These are phyloP conservation scores for Psittacula echo DNA, from an alignment of 2,797 vertebrate species.

Conservation along the genomic window DNA sequence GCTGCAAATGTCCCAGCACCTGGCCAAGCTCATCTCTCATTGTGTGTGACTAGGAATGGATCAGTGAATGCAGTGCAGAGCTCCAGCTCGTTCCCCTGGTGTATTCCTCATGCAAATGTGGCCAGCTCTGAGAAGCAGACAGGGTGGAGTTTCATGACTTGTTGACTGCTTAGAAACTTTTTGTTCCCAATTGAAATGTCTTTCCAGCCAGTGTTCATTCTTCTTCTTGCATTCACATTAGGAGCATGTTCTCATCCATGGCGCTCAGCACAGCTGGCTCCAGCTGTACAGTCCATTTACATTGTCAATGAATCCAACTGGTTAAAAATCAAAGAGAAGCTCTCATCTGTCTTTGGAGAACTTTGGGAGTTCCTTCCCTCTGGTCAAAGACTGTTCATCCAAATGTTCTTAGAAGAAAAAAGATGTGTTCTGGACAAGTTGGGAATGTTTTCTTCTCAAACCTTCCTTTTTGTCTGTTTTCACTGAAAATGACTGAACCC, in stretches of 20 bases:
- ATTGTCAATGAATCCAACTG: not conserved
- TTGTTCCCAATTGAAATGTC: not conserved
- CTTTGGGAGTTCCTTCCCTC: not conserved
- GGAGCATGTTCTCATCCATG: not conserved
- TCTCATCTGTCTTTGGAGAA: not conserved
- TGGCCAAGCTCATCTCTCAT: not conserved
- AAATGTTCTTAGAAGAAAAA: not conserved
- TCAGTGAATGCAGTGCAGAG: not conserved
- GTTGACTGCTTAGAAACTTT: not conserved
- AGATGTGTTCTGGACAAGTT: not conserved
- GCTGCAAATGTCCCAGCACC: not conserved
- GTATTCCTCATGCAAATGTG: rapidly evolving
- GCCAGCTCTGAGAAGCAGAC: not conserved
- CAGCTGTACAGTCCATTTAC: not conserved
- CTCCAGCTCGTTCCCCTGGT: not conserved
- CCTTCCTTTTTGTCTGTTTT: not conserved
- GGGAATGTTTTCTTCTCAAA: not conserved
- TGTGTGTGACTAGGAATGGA: not conserved
- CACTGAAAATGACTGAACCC: not conserved
- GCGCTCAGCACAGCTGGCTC: not conserved
- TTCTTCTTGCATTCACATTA: not conserved
- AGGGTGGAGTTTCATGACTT: not conserved
- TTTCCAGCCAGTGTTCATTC: not conserved
- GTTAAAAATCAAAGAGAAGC: not conserved
- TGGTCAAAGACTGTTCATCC: not conserved